These are phyloP conservation scores for Priocnemis perturbator DNA, from an alignment of 2,888 invertebrate genomes.

Conservation along the genomic window DNA sequence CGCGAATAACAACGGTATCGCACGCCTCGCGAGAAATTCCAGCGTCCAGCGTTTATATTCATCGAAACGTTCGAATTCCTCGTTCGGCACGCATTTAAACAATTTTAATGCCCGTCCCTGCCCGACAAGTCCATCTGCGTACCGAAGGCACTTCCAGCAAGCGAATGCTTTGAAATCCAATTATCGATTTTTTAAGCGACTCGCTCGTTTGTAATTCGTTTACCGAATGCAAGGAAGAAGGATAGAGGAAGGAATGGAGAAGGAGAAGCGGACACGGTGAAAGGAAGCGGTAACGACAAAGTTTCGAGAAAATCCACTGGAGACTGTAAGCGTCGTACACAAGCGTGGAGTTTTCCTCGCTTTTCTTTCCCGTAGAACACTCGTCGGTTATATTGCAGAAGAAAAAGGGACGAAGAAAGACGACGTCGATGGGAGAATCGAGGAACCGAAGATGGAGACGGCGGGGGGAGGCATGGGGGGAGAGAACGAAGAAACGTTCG, in stretches of 20 bases:
- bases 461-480: background rate
- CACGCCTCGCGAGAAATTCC: no score
- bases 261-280: background rate
- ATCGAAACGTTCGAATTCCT: no score
- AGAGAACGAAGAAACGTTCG: constrained; percentile 43
- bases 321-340: constrained; percentile 7
- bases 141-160: constrained; percentile 7
- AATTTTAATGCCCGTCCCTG: no score
- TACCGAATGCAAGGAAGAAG: constrained; percentile 15
- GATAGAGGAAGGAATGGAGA: background rate
- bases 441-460: background rate
- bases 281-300: constrained; percentile 23
- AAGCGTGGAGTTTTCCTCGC: constrained; percentile 28
- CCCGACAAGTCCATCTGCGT: no score
- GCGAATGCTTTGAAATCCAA: constrained; percentile 22
- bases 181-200: constrained; percentile 35
- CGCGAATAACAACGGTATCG: no score
- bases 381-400: constrained; percentile 15
- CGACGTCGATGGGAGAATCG: background rate
- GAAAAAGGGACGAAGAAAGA: background rate
- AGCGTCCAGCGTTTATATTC: no score
- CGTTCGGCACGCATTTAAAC: no score
- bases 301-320: constrained; percentile 23
- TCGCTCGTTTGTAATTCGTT: constrained; percentile 39
- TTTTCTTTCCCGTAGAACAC: constrained; percentile 15